Conservation (phyloP, 2,888 invertebrate species). For the Atethmia centrago region DNA sequence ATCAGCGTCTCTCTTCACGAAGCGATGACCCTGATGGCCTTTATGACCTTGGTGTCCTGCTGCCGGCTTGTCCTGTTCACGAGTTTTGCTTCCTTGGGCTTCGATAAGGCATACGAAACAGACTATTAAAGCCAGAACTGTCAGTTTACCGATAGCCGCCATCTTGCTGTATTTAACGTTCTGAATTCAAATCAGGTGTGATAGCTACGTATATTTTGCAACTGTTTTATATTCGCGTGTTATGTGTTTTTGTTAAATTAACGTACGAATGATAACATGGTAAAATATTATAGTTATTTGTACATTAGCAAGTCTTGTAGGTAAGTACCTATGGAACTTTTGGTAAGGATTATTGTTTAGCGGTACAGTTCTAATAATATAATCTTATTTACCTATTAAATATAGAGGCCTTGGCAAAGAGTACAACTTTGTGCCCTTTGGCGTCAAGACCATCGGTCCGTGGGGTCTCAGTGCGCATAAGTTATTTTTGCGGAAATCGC, state of each 20-base stretch:
- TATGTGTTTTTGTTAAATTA: constrained; percentile 63
- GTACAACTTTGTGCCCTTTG: too few species aligned
- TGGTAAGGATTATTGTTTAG: constrained; percentile 31
- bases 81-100: constrained; percentile 51
- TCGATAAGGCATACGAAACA: constrained; percentile 68
- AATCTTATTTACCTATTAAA: too few species aligned
- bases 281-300: constrained; percentile 15
- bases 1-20: constrained; percentile 79
- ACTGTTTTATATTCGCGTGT: constrained; percentile 41
- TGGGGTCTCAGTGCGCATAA: too few species aligned
- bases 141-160: constrained; percentile 72
- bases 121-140: constrained; percentile 71
- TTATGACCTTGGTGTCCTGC: constrained; percentile 15
- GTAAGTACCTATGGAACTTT: constrained; percentile 1
- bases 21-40: constrained; percentile 63
- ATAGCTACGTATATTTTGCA: background rate
- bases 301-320: constrained; percentile 28
- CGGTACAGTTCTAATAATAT: constrained; percentile 42
- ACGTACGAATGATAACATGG: constrained; percentile 19
- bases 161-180: constrained; percentile 66
- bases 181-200: constrained; percentile 39
- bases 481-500: too few species aligned
- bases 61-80: constrained; percentile 30
- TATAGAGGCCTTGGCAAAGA: too few species aligned
- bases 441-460: too few species aligned